Evolutionary conservation across 2,113 vertebrate genomes (phyloP), one percentile per base, ranked within the genome.

Genomic region (Pangasianodon hypophthalmus): DNA sequence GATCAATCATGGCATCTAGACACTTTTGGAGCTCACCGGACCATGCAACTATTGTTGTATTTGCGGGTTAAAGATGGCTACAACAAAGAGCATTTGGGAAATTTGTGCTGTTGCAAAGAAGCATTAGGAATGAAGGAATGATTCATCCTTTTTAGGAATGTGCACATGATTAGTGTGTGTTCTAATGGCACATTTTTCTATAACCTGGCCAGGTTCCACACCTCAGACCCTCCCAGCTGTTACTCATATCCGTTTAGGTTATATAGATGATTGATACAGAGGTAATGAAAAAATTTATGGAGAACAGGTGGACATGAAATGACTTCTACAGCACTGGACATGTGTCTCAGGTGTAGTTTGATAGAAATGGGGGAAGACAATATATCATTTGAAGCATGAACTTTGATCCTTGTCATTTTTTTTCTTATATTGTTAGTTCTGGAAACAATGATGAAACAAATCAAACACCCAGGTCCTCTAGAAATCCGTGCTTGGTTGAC

Each of bases 211-310:
- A 79, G 62, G 54, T 50, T 83, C 52, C 41, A 73, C 58, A 62
- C 58, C 88, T 87, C 41, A 67, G 62, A 64, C 29, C 46, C 73
- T 87, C 60, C 90, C 90, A 91, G 69, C 73, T 87, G 82, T 64
- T 56, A 85, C n/a, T 69, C 86, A 75, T 86, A 50, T 62, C 32
- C n/a, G 37, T 21, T 85, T 69, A 84, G 80, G 79, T 84, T 71
- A 87, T 88, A 87, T 80, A 58, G 81, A 86, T 37, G 44, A 84
- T 86, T 84, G 52, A 84, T 62, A 37, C 84, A 56, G 77, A 85
- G 52, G 56, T 91, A 90, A 90, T 90, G 87, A 87, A 90, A 91
- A 69, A 64, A 88, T 87, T 91, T 87, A 92, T 90, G 64, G 87
- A 73, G 73, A 92, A 89, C 90, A 91, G 87, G 85, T 90, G 90